Evolutionary conservation across 2,797 vertebrate species (phyloP).

Genomic region (Hipposideros larvatus): DNA sequence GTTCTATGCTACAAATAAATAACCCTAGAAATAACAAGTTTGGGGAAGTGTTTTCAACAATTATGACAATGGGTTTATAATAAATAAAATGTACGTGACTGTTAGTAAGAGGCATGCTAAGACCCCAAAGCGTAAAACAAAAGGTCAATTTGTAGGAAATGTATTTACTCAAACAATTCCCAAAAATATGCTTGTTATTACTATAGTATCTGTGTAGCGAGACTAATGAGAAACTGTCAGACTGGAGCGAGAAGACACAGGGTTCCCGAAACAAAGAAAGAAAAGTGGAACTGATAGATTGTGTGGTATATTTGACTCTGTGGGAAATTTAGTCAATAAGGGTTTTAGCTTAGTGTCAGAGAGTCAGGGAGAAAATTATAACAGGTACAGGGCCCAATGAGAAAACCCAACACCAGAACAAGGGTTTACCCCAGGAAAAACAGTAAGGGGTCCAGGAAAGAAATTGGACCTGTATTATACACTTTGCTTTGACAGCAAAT

Average conservation of each 20-base stretch:
- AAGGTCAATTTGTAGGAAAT: neutral
- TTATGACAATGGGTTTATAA: neutral
- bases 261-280: neutral
- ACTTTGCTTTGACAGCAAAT: neutral
- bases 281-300: neutral
- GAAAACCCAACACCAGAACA: neutral
- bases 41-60: neutral
- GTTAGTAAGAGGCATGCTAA: neutral
- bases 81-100: neutral
- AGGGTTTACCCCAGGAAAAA: neutral
- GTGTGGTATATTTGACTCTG: neutral
- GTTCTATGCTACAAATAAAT: neutral
- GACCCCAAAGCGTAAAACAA: neutral
- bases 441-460: neutral
- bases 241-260: neutral
- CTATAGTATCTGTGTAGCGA: neutral
- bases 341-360: neutral
- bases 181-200: neutral
- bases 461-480: fast-evolving
- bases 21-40: neutral
- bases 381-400: neutral
- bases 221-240: neutral
- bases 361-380: neutral
- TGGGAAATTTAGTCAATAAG: neutral
- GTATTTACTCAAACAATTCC: neutral